Conservation (phyloP, 2,113 vertebrate species). For the Callipepla californica region DNA sequence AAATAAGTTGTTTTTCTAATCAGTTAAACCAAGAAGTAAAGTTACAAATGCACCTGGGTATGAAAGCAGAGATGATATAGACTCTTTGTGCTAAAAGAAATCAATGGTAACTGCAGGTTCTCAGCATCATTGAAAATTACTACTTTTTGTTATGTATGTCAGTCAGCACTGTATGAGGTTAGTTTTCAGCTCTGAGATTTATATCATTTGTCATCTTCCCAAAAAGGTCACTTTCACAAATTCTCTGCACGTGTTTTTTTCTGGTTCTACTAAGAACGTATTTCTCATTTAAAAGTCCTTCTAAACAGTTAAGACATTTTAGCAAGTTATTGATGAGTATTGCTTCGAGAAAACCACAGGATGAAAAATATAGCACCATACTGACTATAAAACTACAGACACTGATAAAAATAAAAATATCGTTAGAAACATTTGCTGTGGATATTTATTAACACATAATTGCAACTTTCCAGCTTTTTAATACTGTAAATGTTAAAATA, state of each 20-base stretch:
- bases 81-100: background rate
- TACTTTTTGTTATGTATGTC: background rate
- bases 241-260: background rate
- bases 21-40: background rate
- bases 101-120: background rate
- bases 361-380: background rate
- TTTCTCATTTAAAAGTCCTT: slow-evolving; percentile 61
- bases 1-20: background rate
- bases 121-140: background rate
- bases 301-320: slow-evolving; percentile 63
- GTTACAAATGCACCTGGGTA: background rate
- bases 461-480: background rate
- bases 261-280: slow-evolving; percentile 15
- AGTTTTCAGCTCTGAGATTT: slow-evolving; percentile 33
- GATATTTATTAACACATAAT: slow-evolving; percentile 62
- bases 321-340: slow-evolving; percentile 43
- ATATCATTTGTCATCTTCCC: slow-evolving; percentile 61
- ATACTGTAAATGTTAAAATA: slow-evolving; percentile 59
- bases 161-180: slow-evolving; percentile 36
- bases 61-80: background rate
- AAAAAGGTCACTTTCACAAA: slow-evolving; percentile 49
- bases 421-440: background rate
- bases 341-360: background rate
- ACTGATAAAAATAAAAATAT: slow-evolving; percentile 5
- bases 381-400: background rate